Evolutionary conservation across 1,140 invertebrate species (phyloP).

Genomic region (Drosophila melanica): DNA sequence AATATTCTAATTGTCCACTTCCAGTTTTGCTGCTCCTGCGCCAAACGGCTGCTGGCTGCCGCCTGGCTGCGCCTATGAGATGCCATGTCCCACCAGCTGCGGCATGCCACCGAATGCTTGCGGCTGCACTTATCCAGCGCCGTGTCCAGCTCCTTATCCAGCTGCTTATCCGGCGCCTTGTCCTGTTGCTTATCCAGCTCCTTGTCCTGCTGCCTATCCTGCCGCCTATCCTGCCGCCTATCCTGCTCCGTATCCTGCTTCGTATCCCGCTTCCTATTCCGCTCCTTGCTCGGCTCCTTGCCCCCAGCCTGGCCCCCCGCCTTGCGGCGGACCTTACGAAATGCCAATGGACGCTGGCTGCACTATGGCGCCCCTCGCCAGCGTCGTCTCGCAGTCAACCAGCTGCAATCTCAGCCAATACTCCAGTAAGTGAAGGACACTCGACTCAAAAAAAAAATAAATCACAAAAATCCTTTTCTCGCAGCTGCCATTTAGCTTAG

Average conservation of each 20-base stretch:
- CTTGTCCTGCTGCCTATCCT: not conserved
- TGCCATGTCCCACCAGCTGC: not conserved
- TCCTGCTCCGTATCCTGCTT: not conserved
- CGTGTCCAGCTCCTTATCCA: too few species aligned
- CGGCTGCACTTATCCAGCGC: not conserved
- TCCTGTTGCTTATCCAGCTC: too few species aligned
- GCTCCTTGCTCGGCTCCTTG: not conserved
- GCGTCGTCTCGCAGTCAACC: not conserved
- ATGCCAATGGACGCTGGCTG: not conserved
- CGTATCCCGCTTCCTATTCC: not conserved
- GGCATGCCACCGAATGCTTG: not conserved
- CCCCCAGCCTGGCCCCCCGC: not conserved
- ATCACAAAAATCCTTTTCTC: not conserved
- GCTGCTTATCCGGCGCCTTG: too few species aligned
- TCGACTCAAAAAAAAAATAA: not conserved
- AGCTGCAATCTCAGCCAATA: slow-evolving; percentile 20
- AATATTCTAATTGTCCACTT: too few species aligned
- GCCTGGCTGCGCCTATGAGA: not conserved
- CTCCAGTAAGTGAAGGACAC: not conserved
- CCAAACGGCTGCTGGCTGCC: not conserved
- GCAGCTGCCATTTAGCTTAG: not conserved
- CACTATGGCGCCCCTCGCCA: not conserved
- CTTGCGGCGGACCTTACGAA: not conserved
- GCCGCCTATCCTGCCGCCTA: not conserved
- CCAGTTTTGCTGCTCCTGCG: not conserved